A percentile compares a stretch with the other conserved stretches of the same genome.
Conservation (phyloP, 1,140 invertebrate species). For the Mactra quadrangularis region DNA sequence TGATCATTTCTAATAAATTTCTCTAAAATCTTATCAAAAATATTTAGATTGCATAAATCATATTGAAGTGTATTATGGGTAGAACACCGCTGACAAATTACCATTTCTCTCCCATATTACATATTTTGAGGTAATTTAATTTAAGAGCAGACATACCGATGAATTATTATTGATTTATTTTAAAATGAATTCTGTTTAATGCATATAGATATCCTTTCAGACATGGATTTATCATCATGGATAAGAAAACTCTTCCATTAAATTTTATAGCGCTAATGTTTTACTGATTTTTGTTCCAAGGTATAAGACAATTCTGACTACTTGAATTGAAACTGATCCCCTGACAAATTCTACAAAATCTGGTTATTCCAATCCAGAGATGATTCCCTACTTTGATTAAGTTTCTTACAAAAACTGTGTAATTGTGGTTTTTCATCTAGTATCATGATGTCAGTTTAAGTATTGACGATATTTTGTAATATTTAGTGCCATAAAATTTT, state of each 20-base stretch:
- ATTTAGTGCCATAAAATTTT: slow-evolving; percentile 20
- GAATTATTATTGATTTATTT: slow-evolving; percentile 7
- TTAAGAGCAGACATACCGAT: background rate
- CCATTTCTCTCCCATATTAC: background rate
- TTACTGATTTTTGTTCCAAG: too few relatives aligned
- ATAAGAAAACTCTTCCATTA: too few relatives aligned
- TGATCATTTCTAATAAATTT: too few relatives aligned
- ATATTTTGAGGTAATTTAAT: slow-evolving; percentile 26
- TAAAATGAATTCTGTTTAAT: too few relatives aligned
- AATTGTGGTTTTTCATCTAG: slow-evolving; percentile 27
- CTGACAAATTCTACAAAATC: background rate
- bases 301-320: background rate
- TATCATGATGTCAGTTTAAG: slow-evolving; percentile 38
- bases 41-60: slow-evolving; percentile 16
- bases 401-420: slow-evolving; percentile 16
- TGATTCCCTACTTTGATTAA: slow-evolving; percentile 37
- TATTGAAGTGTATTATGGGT: background rate
- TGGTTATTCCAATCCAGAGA: background rate
- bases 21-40: too few relatives aligned
- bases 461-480: slow-evolving; percentile 5
- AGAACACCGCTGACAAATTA: slow-evolving; percentile 16
- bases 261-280: too few relatives aligned
- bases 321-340: slow-evolving; percentile 1
- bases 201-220: too few relatives aligned
- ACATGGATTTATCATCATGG: too few relatives aligned